phyloP scores from a whole-genome alignment of 1,140 invertebrate genomes.

The Schlechtendalia chinensis region DNA sequence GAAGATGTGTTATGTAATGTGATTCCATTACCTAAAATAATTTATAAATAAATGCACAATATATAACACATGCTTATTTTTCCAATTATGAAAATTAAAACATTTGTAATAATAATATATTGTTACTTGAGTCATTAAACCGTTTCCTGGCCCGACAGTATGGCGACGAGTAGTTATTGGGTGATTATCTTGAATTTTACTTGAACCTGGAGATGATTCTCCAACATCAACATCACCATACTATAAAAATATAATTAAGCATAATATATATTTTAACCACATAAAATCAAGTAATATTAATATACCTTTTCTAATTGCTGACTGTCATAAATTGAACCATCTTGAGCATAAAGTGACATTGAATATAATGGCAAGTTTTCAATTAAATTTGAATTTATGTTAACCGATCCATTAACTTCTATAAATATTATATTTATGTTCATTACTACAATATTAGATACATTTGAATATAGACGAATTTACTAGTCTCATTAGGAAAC shows the following conservation, averaged over 20 bases:
- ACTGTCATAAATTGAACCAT: constrained; percentile 42
- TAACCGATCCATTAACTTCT: constrained; percentile 26
- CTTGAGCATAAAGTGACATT: constrained; percentile 40
- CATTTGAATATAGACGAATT: neutral
- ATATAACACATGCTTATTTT: too few species aligned
- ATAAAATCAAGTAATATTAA: neutral
- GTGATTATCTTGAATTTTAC: constrained; percentile 55
- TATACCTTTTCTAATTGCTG: constrained; percentile 44
- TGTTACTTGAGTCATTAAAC: constrained; percentile 50
- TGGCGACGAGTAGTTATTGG: constrained; percentile 71
- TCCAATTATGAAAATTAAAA: neutral
- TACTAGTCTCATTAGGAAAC: constrained; percentile 27
- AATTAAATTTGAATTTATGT: constrained; percentile 39
- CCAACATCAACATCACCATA: constrained; percentile 50
- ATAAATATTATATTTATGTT: neutral
- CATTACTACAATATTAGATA: neutral
- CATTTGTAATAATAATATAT: neutral
- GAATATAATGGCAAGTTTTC: constrained; percentile 43
- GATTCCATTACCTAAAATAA: constrained; percentile 57
- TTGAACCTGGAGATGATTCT: constrained; percentile 27
- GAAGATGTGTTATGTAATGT: constrained; percentile 57
- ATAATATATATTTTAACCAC: neutral
- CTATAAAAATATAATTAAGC: constrained; percentile 32
- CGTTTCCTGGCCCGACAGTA: constrained; percentile 87
- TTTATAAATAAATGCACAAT: constrained; percentile 38